Evolutionary conservation across 2,888 invertebrate species (phyloP).

Genomic region (Archips crataeganus): DNA sequence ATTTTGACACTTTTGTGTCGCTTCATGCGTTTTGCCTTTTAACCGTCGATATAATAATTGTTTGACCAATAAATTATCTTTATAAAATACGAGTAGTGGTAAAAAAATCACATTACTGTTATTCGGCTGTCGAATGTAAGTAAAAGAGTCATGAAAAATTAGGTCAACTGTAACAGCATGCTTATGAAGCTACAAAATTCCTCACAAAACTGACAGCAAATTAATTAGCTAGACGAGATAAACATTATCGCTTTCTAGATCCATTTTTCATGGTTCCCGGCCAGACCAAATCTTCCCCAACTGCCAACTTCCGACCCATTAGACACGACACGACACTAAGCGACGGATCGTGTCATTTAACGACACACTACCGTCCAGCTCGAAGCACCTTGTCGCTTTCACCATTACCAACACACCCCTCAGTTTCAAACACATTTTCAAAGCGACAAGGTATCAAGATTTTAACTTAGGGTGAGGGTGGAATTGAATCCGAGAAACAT

Average conservation of each 20-base stretch:
- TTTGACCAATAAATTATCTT: too few relatives aligned
- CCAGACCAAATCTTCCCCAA: slow-evolving; percentile 32
- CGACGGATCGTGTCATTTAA: slow-evolving; percentile 37
- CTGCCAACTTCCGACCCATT: slow-evolving; percentile 37
- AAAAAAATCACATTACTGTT: neutral
- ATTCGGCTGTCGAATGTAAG: too few relatives aligned
- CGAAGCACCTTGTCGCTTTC: slow-evolving; percentile 14
- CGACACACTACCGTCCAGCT: slow-evolving; percentile 18
- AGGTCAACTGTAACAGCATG: too few relatives aligned
- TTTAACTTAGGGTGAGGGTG: slow-evolving; percentile 29
- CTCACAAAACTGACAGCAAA: neutral
- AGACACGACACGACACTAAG: slow-evolving; percentile 40
- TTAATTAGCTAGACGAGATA: neutral
- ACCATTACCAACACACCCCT: neutral
- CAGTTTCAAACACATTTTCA: neutral
- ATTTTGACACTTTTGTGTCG: too few relatives aligned
- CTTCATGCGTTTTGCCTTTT: too few relatives aligned
- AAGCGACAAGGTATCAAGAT: slow-evolving; percentile 18
- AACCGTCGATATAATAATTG: too few relatives aligned
- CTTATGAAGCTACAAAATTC: neutral
- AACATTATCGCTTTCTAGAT: slow-evolving; percentile 4
- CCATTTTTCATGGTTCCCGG: slow-evolving; percentile 26
- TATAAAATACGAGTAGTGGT: too few relatives aligned
- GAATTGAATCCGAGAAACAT: slow-evolving; percentile 39
- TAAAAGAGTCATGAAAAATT: too few relatives aligned